These are phyloP conservation scores for Brachyrhaphis roseni DNA, from an alignment of 2,797 vertebrate species.

Conservation along the genomic window DNA sequence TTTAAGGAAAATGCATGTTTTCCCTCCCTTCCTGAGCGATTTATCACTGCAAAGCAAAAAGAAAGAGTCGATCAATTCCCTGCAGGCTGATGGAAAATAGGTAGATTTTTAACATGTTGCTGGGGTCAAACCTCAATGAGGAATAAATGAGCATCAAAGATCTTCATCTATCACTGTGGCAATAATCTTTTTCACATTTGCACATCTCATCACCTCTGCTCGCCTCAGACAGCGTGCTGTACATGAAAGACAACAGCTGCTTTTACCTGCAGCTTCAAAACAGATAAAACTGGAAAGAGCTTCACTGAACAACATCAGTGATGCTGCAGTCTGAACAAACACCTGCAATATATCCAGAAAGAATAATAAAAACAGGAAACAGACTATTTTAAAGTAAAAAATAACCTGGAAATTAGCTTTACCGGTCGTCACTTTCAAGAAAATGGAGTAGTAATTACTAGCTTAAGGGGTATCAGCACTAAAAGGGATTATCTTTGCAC, in stretches of 20 bases:
- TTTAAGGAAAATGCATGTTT: slow-evolving; percentile 37
- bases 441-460: slow-evolving; percentile 62
- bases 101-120: slow-evolving; percentile 30
- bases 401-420: background rate
- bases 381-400: background rate
- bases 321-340: background rate
- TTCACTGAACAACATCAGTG: background rate
- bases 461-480: slow-evolving; percentile 50
- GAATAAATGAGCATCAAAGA: slow-evolving; percentile 31
- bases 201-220: background rate
- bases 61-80: slow-evolving; percentile 43
- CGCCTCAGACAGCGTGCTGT: background rate
- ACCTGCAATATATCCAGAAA: background rate
- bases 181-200: background rate
- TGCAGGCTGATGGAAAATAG: slow-evolving; percentile 30
- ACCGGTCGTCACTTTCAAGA: slow-evolving; percentile 29
- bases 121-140: slow-evolving; percentile 23
- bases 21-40: background rate
- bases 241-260: background rate
- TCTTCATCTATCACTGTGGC: slow-evolving; percentile 31
- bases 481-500: slow-evolving; percentile 63
- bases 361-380: background rate
- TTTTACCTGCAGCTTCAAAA: background rate
- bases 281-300: slow-evolving; percentile 12
- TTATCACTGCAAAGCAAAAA: slow-evolving; percentile 23